Evolutionary conservation across 2,888 invertebrate genomes (phyloP), one percentile per base, ranked within the genome.

Genomic region (Sinhomidia bicolor): DNA sequence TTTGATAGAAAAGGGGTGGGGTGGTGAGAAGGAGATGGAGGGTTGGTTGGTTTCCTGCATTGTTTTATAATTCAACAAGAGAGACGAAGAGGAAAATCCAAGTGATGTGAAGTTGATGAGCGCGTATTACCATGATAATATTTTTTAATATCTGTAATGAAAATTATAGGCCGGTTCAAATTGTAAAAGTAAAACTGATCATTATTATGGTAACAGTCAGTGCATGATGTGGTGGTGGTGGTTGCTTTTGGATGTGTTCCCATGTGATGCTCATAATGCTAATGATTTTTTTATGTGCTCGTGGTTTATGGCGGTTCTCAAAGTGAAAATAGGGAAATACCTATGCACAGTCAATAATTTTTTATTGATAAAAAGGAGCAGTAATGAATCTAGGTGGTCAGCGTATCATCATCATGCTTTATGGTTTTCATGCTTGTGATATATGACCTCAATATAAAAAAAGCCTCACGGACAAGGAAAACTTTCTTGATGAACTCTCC

Each of bases 111-210:
- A 51, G 79, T 85, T 85, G 86, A 86, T 86, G 86, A 80, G 26
- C 62, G 44, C 44, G 44, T 51, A 57, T 78, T 78, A 65, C 78
- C 85, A 85, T 80, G n/a, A n/a, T n/a, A n/a, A n/a, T 71, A 79
- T 32, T 80, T 83, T 65, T 79, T 57, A 51, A 76, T 74, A 44
- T 32, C 41, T 85, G 36, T 26, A 62, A 83, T 82, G 83, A 62
- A 88, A 83, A 88, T 88, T 88, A 88, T 68, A 83, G 88, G 36
- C 83, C 88, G 88, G 88, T 54, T 29, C 17, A 68, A 80, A 36
- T 71, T 60, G n/a, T n/a, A 80, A 86, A 86, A 80, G 85, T 44
- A 62, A 51, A 71, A 29, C 41, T 57, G 57, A 57, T 57, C 62
- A 65, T 57, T 57, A 65, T 65, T 65, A 4, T 65, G 2, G 2